A percentile compares a stretch with the other conserved stretches of the same genome.
phyloP scores from a whole-genome alignment of 2,888 invertebrate species.

The Cerastis leucographa region DNA sequence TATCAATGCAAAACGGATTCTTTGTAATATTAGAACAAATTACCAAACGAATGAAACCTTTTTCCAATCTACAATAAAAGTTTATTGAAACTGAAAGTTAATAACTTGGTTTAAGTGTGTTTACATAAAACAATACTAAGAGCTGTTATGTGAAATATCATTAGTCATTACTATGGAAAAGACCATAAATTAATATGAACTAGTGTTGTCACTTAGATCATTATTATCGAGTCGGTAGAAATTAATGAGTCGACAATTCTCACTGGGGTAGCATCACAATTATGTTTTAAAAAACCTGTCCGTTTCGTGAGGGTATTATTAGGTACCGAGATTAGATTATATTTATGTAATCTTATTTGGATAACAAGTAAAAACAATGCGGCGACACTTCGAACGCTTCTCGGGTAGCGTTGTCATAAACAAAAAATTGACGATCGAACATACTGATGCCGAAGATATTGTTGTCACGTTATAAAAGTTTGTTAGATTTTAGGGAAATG shows the following conservation, averaged over 20 bases:
- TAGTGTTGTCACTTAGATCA: constrained; percentile 22
- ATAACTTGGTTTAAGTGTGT: neutral
- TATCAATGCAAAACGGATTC: neutral
- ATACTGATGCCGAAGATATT: neutral
- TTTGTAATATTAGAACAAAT: neutral
- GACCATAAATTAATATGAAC: constrained; percentile 28
- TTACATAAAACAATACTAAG: neutral
- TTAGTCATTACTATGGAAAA: neutral
- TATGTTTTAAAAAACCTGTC: neutral
- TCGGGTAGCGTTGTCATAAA: neutral
- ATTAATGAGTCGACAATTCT: constrained; percentile 13
- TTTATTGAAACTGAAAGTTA: neutral
- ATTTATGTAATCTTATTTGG: neutral
- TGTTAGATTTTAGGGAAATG: neutral
- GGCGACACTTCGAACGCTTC: neutral
- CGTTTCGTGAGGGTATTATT: neutral
- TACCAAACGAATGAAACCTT: neutral
- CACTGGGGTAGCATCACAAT: neutral
- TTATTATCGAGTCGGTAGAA: constrained; percentile 25
- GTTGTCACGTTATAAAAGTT: neutral
- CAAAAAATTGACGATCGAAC: neutral
- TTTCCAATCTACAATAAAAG: neutral
- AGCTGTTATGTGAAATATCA: neutral
- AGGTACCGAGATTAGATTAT: neutral
- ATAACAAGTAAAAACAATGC: neutral